phyloP scores from a whole-genome alignment of 1,140 invertebrate species.

The Coptotermes formosanus region DNA sequence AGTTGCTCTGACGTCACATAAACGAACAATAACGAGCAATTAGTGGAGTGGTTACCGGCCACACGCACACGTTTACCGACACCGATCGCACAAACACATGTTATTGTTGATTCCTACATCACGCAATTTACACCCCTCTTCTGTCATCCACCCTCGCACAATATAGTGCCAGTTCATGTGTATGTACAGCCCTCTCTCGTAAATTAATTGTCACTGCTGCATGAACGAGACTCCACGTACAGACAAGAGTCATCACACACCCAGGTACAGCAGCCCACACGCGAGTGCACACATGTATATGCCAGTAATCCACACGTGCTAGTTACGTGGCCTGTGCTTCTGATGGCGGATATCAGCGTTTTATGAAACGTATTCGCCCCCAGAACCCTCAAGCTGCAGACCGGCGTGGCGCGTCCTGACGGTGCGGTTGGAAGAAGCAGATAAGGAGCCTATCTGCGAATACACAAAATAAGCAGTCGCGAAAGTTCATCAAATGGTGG shows the following conservation, averaged over 20 bases:
- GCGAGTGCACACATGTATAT: background rate
- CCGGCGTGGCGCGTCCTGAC: too few relatives aligned
- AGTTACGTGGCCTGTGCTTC: background rate
- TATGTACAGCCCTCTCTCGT: background rate
- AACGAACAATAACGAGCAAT: background rate
- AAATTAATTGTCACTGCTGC: background rate
- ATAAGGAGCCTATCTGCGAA: too few relatives aligned
- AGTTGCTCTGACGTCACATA: background rate
- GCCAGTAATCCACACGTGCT: background rate
- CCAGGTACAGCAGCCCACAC: background rate
- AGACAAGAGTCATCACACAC: background rate
- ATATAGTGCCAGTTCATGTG: background rate
- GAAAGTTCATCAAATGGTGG: too few relatives aligned
- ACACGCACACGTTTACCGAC: background rate
- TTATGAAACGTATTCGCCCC: too few relatives aligned
- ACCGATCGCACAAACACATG: background rate
- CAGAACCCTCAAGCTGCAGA: too few relatives aligned
- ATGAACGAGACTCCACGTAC: background rate
- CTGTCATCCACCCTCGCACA: background rate
- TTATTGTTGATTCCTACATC: background rate
- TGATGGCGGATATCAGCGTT: background rate
- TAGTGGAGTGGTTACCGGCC: background rate
- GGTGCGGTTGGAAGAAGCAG: too few relatives aligned
- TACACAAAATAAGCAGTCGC: too few relatives aligned
- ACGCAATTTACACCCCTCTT: too few relatives aligned